Evolutionary conservation across 1,140 invertebrate species (phyloP), one percentile per base, ranked within the genome.

Genomic region (Sarcophaga bullata): DNA sequence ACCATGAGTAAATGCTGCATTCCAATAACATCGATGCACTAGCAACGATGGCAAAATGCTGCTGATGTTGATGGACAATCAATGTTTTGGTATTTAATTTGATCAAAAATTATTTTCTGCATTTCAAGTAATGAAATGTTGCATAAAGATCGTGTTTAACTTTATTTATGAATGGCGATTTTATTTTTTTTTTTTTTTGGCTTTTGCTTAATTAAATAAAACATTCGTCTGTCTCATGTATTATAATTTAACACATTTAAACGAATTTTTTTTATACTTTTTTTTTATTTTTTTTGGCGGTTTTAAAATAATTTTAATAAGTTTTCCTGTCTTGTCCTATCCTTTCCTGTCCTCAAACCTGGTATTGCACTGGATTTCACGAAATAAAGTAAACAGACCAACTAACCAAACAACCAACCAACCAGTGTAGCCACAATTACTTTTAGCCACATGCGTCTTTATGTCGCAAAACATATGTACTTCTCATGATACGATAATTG

Each of bases 251-350:
- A 37, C 25, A 37, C 25, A 37, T 37, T 37, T 37, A 37, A 37
- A 37, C 4, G 25, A 4, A 68, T 68, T 15, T 37, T 62, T 62
- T n/a, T 9, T 68, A 25, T 68, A 15, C 4, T 19, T 68, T 15
- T 68, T 68, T 50, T 6, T 11, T 50, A 11, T 6, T 11, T 50
- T 6, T 50, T 50, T 6, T 11, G 11, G 19, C 19, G 62, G 62
- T 68, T 68, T 62, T 68, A 68, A 68, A 8, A n/a, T 68, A 68
- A 17, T 68, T 68, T 68, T n/a, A 68, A 68, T 68, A 68, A 8
- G 17, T 68, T 52, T 68, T 68, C 62, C 62, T 68, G 17, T 68
- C 25, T 37, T 37, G 25, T 37, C 25, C 25, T 37, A 2, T 37
- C 25, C 25, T 37, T 37, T 37, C 25, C 25, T 37, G 25, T 37